Conservation (phyloP, 2,888 invertebrate species). For the Platerodrilus igneus region DNA sequence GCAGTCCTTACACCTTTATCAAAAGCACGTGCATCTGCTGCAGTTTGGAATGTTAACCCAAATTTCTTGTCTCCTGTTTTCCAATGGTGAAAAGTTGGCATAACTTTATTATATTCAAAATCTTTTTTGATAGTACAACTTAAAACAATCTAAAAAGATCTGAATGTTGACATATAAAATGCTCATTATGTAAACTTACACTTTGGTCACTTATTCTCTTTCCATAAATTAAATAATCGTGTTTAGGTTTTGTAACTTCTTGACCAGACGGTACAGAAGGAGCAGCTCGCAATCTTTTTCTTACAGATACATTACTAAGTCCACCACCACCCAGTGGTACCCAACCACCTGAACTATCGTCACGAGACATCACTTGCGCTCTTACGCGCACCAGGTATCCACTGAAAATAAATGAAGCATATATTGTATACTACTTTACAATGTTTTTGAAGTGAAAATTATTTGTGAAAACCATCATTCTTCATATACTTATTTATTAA, state of each 20-base stretch:
- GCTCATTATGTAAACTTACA: too few relatives aligned
- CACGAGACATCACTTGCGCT: slow-evolving; percentile 98
- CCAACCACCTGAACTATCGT: slow-evolving; percentile 96
- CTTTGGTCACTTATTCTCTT: slow-evolving; percentile 88
- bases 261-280: slow-evolving; percentile 30
- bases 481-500: background rate
- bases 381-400: slow-evolving; percentile 92
- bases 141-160: slow-evolving; percentile 82
- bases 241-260: slow-evolving; percentile 56
- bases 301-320: slow-evolving; percentile 87
- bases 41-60: slow-evolving; percentile 93
- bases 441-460: background rate
- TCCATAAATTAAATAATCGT: slow-evolving; percentile 91
- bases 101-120: slow-evolving; percentile 94
- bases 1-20: slow-evolving; percentile 88
- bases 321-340: slow-evolving; percentile 91
- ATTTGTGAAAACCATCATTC: background rate
- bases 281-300: slow-evolving; percentile 60
- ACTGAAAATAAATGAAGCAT: slow-evolving; percentile 64
- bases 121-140: slow-evolving; percentile 94
- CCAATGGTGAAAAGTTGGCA: slow-evolving; percentile 99
- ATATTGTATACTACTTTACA: too few relatives aligned
- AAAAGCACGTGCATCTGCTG: slow-evolving; percentile 90
- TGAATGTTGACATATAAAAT: too few relatives aligned
- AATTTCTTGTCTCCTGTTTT: slow-evolving; percentile 91